These are phyloP conservation scores for Pachypanchax playfairii DNA, from an alignment of 2,113 vertebrate genomes.

Conservation along the genomic window DNA sequence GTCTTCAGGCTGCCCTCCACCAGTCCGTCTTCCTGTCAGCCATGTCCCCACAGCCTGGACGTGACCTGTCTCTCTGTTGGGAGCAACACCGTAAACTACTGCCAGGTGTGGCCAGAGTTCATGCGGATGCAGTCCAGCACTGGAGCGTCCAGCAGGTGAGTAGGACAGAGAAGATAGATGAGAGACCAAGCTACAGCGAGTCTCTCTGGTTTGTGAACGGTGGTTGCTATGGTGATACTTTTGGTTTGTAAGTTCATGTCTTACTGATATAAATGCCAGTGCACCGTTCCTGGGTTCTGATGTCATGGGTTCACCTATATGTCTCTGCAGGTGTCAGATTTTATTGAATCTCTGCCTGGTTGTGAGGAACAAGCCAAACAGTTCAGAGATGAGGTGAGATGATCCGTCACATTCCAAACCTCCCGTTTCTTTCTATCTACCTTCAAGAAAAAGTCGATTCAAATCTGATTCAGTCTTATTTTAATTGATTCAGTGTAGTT, in stretches of 20 bases:
- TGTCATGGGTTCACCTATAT: neutral
- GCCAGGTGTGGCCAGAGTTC: slow-evolving; percentile 66
- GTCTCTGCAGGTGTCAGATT: slow-evolving; percentile 74
- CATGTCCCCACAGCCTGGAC: slow-evolving; percentile 72
- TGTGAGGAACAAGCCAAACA: slow-evolving; percentile 81
- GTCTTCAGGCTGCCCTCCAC: slow-evolving; percentile 63
- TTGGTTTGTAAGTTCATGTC: neutral
- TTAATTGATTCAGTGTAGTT: too few relatives aligned
- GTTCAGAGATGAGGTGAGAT: slow-evolving; percentile 82
- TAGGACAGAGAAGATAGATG: neutral
- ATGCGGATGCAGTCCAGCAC: slow-evolving; percentile 59
- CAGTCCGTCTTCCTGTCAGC: slow-evolving; percentile 75
- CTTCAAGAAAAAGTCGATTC: too few relatives aligned
- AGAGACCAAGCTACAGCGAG: too few relatives aligned
- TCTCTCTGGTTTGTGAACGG: neutral
- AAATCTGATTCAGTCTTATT: too few relatives aligned
- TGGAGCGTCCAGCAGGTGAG: slow-evolving; percentile 81
- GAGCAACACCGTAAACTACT: slow-evolving; percentile 78
- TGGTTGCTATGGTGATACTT: neutral
- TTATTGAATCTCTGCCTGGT: slow-evolving; percentile 83
- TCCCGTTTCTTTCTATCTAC: too few relatives aligned
- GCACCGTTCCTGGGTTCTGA: neutral
- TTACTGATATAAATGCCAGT: too few relatives aligned
- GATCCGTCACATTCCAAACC: slow-evolving; percentile 1
- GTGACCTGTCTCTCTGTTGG: slow-evolving; percentile 75